These are phyloP conservation scores for Drosophila emarginata DNA, from an alignment of 2,888 invertebrate genomes.

Conservation along the genomic window DNA sequence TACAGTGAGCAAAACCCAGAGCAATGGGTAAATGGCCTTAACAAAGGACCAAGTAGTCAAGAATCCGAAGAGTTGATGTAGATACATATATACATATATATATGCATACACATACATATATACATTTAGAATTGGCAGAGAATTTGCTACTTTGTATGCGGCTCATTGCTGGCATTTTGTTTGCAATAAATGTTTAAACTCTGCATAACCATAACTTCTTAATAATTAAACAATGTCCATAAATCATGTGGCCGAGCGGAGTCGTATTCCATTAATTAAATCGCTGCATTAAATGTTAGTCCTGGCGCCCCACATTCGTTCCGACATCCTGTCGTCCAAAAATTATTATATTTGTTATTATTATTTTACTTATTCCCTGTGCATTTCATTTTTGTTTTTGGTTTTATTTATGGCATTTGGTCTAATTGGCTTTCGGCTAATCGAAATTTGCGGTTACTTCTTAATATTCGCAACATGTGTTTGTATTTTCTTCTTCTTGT, in stretches of 20 bases:
- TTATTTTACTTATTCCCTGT: conserved; percentile 30
- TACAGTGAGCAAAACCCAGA: neutral
- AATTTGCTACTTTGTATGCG: conserved; percentile 56
- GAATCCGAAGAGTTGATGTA: neutral
- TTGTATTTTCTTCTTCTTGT: neutral
- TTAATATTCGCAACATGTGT: conserved; percentile 38
- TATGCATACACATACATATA: neutral
- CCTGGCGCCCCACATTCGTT: conserved; percentile 24
- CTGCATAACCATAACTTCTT: conserved; percentile 72
- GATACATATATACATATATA: neutral
- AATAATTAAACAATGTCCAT: conserved; percentile 70
- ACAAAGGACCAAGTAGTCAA: neutral
- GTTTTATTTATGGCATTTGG: conserved; percentile 57
- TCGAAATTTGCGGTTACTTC: conserved; percentile 48
- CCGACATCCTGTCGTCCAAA: conserved; percentile 5
- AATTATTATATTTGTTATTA: conserved; percentile 28
- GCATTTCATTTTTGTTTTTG: conserved; percentile 40
- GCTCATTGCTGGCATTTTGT: conserved; percentile 59
- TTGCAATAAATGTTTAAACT: conserved; percentile 74
- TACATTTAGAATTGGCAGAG: conserved; percentile 1
- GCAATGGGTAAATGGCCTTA: neutral
- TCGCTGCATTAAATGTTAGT: conserved; percentile 54
- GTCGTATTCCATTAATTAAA: conserved; percentile 56
- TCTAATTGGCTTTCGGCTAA: conserved; percentile 57
- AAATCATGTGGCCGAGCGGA: conserved; percentile 53